A percentile compares a stretch with the other conserved stretches of the same genome.
Evolutionary conservation across 64 coral and sea anemone species (phyloP).

Genomic region (Dendronephthya gigantea): DNA sequence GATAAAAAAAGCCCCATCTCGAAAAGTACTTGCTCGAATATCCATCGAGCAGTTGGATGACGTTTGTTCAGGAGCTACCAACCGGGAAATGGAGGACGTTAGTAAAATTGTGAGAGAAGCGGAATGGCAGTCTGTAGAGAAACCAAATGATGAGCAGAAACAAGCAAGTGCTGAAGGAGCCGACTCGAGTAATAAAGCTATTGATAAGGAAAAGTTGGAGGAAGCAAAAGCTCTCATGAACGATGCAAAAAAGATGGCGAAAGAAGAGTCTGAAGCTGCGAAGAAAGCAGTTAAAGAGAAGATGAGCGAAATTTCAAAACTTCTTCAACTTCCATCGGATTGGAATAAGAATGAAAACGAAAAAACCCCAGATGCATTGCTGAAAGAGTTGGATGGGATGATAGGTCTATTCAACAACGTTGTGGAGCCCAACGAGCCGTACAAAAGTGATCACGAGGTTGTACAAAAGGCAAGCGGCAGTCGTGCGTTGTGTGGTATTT

Average conservation of each 20-base stretch:
- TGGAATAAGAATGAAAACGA: conserved; percentile 28
- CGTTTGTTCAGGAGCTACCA: conserved; percentile 1
- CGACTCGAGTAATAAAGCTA: neutral
- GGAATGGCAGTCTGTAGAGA: neutral
- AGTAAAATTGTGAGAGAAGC: neutral
- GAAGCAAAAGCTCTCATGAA: conserved; percentile 35
- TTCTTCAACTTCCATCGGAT: conserved; percentile 34
- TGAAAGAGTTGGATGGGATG: conserved; percentile 14
- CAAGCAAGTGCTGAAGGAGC: neutral
- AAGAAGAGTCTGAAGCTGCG: neutral
- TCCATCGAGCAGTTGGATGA: neutral
- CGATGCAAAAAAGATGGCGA: conserved; percentile 36
- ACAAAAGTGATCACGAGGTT: conserved; percentile 24
- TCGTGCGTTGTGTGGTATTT: conserved; percentile 28
- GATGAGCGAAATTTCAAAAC: conserved; percentile 12
- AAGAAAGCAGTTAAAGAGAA: conserved; percentile 4
- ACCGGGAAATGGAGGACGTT: conserved; percentile 30
- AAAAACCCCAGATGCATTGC: neutral
- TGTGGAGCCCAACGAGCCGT: neutral
- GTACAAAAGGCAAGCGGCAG: conserved; percentile 25
- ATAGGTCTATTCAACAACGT: neutral
- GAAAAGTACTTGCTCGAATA: neutral
- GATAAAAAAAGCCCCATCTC: conserved; percentile 14
- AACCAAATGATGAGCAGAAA: neutral
- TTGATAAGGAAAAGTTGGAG: conserved; percentile 33